Evolutionary conservation across 2,888 invertebrate genomes (phyloP).

Genomic region (Trachelus stipa): DNA sequence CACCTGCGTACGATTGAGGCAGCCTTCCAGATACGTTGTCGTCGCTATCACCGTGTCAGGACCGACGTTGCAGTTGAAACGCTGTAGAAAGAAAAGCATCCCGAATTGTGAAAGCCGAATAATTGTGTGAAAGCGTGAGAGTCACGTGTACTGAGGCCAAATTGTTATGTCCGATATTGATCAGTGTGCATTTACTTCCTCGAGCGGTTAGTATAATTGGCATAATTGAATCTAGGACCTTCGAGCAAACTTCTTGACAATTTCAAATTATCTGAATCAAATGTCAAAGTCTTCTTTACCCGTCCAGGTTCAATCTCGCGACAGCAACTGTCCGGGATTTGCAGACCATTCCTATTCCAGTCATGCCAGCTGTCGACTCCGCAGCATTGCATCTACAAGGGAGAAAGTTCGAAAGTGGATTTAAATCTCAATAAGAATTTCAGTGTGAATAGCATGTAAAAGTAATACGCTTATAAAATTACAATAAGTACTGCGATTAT

Average conservation of each 20-base stretch:
- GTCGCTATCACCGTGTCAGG: constrained; percentile 67
- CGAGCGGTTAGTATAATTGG: not conserved
- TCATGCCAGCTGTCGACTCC: constrained; percentile 82
- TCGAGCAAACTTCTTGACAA: not conserved
- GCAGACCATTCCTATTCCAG: constrained; percentile 73
- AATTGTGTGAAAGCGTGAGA: constrained; percentile 49
- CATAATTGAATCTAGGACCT: not conserved
- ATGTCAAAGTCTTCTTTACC: not conserved
- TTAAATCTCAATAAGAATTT: constrained; percentile 24
- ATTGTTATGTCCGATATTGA: not conserved
- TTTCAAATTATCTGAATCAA: not conserved
- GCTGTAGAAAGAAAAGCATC: constrained; percentile 60
- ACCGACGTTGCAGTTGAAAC: constrained; percentile 52
- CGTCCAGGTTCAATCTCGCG: constrained; percentile 70
- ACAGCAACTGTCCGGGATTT: constrained; percentile 84
- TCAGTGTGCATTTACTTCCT: not conserved
- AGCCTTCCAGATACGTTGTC: constrained; percentile 81
- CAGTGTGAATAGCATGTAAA: constrained; percentile 3
- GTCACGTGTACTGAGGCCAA: constrained; percentile 8
- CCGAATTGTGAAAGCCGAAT: constrained; percentile 39
- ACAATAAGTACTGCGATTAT: not conserved
- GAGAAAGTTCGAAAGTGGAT: constrained; percentile 16
- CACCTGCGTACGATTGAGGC: constrained; percentile 76
- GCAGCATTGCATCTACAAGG: constrained; percentile 81
- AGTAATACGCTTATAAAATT: not conserved